Conservation (phyloP, 2,113 vertebrate species). For the Nannospalax galili region DNA sequence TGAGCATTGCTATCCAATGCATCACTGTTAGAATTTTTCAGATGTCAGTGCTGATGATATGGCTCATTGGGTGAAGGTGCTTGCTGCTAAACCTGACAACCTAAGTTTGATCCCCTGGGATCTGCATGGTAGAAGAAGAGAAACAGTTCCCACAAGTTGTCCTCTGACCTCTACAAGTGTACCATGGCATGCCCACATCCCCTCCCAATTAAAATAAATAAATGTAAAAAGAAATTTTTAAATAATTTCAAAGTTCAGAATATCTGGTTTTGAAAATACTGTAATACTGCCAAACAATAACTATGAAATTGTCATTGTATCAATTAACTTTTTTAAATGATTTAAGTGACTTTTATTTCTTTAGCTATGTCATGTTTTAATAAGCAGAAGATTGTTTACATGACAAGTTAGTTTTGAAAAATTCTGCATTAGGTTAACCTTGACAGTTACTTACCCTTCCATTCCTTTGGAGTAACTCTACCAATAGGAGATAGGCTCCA, state of each 20-base stretch:
- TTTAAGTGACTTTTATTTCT: conserved; percentile 85
- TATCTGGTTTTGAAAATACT: neutral
- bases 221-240: too few species aligned
- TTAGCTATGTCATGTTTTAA: conserved; percentile 71
- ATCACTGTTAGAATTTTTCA: too few species aligned
- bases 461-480: conserved; percentile 89
- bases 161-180: too few species aligned
- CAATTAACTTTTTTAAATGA: neutral
- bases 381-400: conserved; percentile 55
- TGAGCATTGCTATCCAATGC: neutral
- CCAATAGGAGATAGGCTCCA: conserved; percentile 96
- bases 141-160: too few species aligned
- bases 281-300: neutral
- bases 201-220: too few species aligned
- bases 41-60: too few species aligned
- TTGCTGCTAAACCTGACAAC: too few species aligned
- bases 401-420: conserved; percentile 50
- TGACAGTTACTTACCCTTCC: conserved; percentile 84
- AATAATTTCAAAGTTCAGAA: conserved; percentile 5
- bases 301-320: neutral
- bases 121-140: too few species aligned
- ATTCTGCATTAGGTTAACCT: conserved; percentile 23
- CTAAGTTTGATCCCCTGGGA: too few species aligned
- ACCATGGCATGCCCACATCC: too few species aligned
- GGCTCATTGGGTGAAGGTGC: too few species aligned